Conservation (phyloP, 2,113 vertebrate genomes). For the Tamias sibiricus region DNA sequence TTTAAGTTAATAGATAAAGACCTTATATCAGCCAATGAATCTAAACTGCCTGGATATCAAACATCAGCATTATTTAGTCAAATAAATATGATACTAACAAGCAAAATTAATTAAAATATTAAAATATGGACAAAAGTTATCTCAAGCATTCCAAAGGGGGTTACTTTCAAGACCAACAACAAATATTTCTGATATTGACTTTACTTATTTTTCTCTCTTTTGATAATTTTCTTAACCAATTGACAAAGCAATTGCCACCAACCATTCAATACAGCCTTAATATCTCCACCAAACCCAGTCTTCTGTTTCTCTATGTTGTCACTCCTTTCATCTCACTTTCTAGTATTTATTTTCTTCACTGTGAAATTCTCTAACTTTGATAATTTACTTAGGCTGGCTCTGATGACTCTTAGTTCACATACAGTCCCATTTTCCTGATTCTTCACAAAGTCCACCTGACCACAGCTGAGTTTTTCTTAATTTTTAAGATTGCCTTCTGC, state of each 20-base stretch:
- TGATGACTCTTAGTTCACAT: not conserved
- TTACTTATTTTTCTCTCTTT: not conserved
- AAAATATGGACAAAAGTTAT: constrained; percentile 42
- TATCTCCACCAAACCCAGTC: not conserved
- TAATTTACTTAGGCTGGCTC: not conserved
- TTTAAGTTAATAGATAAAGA: constrained; percentile 39
- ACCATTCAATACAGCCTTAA: not conserved
- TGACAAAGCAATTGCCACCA: not conserved
- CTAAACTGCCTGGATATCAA: not conserved
- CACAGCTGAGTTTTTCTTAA: not conserved
- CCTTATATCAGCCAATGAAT: not conserved
- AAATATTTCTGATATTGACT: not conserved
- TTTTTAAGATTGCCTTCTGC: not conserved
- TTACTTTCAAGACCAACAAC: not conserved
- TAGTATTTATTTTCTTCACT: not conserved
- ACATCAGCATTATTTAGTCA: not conserved
- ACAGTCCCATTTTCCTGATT: not conserved
- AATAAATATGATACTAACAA: constrained; percentile 14
- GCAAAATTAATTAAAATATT: constrained; percentile 15
- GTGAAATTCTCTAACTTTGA: not conserved
- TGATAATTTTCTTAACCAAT: not conserved
- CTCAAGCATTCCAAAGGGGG: not conserved
- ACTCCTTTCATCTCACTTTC: not conserved
- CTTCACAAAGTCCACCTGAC: not conserved
- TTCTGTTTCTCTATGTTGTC: not conserved